Percentiles rank a stretch among this genome's conserved stretches.
Evolutionary conservation across 2,888 invertebrate species (phyloP).

Genomic region (Apotomis betuletana): DNA sequence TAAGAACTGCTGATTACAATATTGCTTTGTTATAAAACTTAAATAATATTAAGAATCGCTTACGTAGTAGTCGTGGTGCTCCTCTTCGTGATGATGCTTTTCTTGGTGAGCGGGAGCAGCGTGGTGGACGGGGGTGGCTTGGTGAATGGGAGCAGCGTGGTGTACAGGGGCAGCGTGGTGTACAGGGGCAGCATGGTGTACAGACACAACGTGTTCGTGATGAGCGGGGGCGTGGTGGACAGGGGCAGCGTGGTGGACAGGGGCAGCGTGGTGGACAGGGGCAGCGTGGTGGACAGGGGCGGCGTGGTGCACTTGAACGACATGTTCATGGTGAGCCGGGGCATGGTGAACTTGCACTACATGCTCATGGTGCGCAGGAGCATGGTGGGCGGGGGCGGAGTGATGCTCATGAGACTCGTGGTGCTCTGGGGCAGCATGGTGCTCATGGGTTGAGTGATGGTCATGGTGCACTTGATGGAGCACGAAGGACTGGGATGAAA

Average conservation of each 20-base stretch:
- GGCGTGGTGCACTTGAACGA: constrained; percentile 36
- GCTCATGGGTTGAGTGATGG: constrained; percentile 16
- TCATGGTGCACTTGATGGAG: constrained; percentile 48
- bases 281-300: constrained; percentile 36
- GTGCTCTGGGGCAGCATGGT: constrained; percentile 35
- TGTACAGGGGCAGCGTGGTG: constrained; percentile 43
- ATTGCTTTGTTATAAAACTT: no score
- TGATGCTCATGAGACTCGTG: constrained; percentile 30
- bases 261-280: constrained; percentile 31
- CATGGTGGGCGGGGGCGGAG: constrained; percentile 33
- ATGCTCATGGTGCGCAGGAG: constrained; percentile 26
- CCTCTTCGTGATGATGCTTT: constrained; percentile 52
- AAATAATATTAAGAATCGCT: constrained; percentile 40
- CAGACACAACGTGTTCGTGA: constrained; percentile 22
- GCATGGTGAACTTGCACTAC: constrained; percentile 18
- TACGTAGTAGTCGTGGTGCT: constrained; percentile 63
- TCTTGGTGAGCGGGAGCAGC: constrained; percentile 24
- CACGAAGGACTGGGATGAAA: constrained; percentile 55
- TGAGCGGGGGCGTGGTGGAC: constrained; percentile 31
- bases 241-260: constrained; percentile 37
- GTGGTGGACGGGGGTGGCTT: constrained; percentile 1
- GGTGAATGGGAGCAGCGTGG: constrained; percentile 21
- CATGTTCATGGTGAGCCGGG: constrained; percentile 7
- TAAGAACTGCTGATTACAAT: no score
- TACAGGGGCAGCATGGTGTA: constrained; percentile 20